Evolutionary conservation across 2,113 vertebrate genomes (phyloP).

Genomic region (Lepus americanus): DNA sequence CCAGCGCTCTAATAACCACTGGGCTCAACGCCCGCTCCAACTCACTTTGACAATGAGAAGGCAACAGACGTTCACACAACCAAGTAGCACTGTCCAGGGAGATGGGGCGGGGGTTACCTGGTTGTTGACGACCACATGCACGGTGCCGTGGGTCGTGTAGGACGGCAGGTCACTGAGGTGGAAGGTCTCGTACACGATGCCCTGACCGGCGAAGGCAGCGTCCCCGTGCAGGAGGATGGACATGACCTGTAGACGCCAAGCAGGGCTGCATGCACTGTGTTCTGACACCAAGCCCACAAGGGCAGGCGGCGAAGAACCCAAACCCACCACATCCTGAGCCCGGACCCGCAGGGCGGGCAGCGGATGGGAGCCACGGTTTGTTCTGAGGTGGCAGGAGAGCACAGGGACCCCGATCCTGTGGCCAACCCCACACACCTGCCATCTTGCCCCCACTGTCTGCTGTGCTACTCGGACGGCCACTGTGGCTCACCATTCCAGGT

Average conservation of each 20-base stretch:
- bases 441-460: too few species aligned
- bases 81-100: too few species aligned
- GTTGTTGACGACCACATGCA: slow-evolving; percentile 98
- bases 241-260: slow-evolving; percentile 91
- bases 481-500: too few species aligned
- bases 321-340: too few species aligned
- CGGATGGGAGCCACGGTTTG: not conserved
- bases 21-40: too few species aligned
- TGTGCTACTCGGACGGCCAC: too few species aligned
- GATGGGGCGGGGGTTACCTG: slow-evolving; percentile 89
- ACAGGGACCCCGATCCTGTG: not conserved
- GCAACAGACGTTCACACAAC: too few species aligned
- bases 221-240: slow-evolving; percentile 96
- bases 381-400: not conserved
- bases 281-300: too few species aligned
- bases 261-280: not conserved
- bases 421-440: fast-evolving
- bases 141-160: slow-evolving; percentile 96
- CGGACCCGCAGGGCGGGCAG: not conserved
- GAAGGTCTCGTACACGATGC: slow-evolving; percentile 97
- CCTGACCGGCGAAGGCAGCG: slow-evolving; percentile 96
- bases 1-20: too few species aligned
- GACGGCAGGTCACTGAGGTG: slow-evolving; percentile 97
- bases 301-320: too few species aligned
- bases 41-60: too few species aligned